Base-by-base conservation (phyloP, 2,888 invertebrate genomes). In the Acanthopleura granulata region DNA sequence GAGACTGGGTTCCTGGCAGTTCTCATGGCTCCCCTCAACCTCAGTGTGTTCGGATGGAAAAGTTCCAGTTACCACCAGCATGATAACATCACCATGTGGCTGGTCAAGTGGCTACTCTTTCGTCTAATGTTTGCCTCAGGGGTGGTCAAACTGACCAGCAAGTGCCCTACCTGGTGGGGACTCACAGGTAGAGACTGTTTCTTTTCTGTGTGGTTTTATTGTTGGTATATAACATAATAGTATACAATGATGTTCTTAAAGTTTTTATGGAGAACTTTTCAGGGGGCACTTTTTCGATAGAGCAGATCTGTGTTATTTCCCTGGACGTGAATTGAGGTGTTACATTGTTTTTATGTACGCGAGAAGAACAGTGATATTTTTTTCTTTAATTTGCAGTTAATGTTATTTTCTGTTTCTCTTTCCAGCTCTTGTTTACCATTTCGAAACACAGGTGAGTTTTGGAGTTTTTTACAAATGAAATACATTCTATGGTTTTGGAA, bases 91-190 rank as follows among this genome's bases (percentile, higher is more conserved):
- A 92, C 93, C 6, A 91, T 95, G 81, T 94, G 94, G 94, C 90
- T 94, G 50, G 92, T 94, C 3, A 92, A 93, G 77, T 95, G 95
- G 95, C 91, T 95, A 15, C 91, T 94, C 9, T 95, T 95, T 81
- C 91, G 95, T 70, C 92, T 94, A 73, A 92, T 95, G 91, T 94
- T 95, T 88, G 93, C 94, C 3, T 93, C 93, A 6, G 95, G 95
- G 4, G 91, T 94, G 25, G 93, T 94, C 0, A 95, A 95, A 89
- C 91, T 95, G 61, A 92, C 93, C 61, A 94, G 94, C 86, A 93
- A 93, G 29, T 94, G 94, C 85, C 94, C 94, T 0, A 92, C 93
- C 51, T 95, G 95, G 95, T 95, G 95, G 95, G 93, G 93, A 80
- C 92, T 95, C 61, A 93, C 93, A 86, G 94, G 95, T 94, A 91